Base-by-base conservation (phyloP, 2,113 vertebrate genomes). In the Suricata suricatta region DNA sequence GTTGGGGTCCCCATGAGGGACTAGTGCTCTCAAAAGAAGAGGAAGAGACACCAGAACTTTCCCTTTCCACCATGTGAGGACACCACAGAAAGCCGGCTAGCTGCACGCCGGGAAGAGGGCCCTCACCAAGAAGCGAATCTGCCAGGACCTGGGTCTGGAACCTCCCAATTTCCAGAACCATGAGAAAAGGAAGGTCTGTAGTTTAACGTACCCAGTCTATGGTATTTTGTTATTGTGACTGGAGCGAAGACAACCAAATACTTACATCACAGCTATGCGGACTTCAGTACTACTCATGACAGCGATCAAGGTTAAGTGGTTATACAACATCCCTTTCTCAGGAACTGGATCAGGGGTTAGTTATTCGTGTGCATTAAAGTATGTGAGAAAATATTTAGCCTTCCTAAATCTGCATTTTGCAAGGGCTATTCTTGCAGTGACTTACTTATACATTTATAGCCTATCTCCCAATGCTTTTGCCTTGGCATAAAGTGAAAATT, bases 401-500 rank as follows among this genome's bases (percentile, higher is more conserved):
- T 96, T 94, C 72, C 88, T 64, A 76, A 84, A 69, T 97, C 88
- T 95, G 93, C 88, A 90, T 96, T 81, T 97, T 95, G 87, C 88
- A 96, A 94, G 88, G 97, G 96, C 95, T 95, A 94, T 97, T 96
- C 87, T 91, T 79, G 71, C 90, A 93, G 52, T 68, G 94, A 96
- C 96, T 95, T 96, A 96, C 96, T 97, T 97, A 96, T 41, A 96
- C 96, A 94, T 86, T 95, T 96, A 96, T 93, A 96, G 97, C 96
- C 96, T 97, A 96, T 92, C 97, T 98, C 95, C 92, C 92, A 88
- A 83, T 82, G 95, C 97, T 96, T 97, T 95, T 13, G 96, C 97
- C 84, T 98, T 98, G 95, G 97, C 97, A 97, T 69, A 72, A 93
- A 97, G 72, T 94, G 74, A 97, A 97, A 97, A 97, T 97, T 90